Evolutionary conservation across 2,797 vertebrate genomes (phyloP), one percentile per base, ranked within the genome.

Genomic region (Anabas testudineus): DNA sequence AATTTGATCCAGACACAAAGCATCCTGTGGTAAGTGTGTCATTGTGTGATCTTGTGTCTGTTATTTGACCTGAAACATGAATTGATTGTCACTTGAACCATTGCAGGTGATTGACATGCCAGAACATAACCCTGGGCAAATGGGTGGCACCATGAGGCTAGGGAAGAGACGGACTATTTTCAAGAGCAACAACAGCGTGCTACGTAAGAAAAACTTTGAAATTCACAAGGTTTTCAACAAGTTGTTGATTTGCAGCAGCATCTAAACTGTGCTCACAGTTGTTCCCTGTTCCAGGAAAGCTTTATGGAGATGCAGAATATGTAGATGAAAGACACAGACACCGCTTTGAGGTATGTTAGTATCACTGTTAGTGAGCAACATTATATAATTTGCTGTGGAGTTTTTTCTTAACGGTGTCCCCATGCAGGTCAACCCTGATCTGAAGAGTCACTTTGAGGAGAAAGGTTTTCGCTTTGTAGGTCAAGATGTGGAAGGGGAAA

Each of bases 91-190:
- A 5, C 24, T 41, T 42, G 3, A 2, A 32, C 28, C 10, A 21
- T 14, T 42, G 8, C 85, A 97, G 96, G 96, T 98, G 64, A 95
- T 98, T 69, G 96, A 98, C 76, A 98, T 98, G 96, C 96, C 97
- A 0, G 96, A 97, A 66, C 97, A 98, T 85, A 97, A 97, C 79
- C 96, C 96, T 1, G 97, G 96, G 18, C 96, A 98, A 75, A 97
- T 97, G 97, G 96, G 96, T 0, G 97, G 97, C 30, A 98, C 96
- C n/a, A 97, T 98, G 96, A 94, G 97, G 78, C 93, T 97, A 2
- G 96, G 96, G 81, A 98, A 97, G 91, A 95, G 97, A 60, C 94
- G 95, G 66, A 98, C 96, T 10, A 92, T 97, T 58, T 97, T 98
- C 87, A 95, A 95, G 83, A 95, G 88, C 8, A 93, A 87, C 78